Conservation (phyloP, 2,797 vertebrate genomes). For the Allobates femoralis region DNA sequence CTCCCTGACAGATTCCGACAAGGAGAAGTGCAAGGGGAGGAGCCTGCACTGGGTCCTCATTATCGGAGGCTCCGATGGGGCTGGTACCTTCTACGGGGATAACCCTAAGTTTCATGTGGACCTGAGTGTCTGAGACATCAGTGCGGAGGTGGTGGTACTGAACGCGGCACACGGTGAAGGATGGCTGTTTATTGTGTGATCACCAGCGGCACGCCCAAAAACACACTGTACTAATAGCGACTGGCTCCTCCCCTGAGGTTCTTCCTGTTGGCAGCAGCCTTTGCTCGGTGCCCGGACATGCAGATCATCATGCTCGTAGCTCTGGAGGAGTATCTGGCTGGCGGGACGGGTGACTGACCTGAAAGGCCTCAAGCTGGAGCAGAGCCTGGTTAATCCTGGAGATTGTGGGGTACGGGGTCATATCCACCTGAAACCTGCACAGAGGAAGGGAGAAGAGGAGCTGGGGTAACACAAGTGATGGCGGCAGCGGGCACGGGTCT, state of each 20-base stretch:
- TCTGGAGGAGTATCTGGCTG: conserved; percentile 93
- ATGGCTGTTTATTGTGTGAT: background rate
- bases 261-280: background rate
- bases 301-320: conserved; percentile 72
- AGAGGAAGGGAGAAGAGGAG: background rate
- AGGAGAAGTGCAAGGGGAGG: conserved; percentile 63
- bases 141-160: background rate
- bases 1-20: conserved; percentile 64
- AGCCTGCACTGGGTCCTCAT: conserved; percentile 76
- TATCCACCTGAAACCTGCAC: conserved; percentile 89
- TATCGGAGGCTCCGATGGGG: conserved; percentile 87
- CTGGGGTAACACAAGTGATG: too few relatives aligned
- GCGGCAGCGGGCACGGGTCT: too few relatives aligned
- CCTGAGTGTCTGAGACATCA: conserved; percentile 16
- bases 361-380: conserved; percentile 87
- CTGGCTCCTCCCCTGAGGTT: too few relatives aligned
- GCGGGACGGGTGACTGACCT: conserved; percentile 83
- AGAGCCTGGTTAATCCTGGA: conserved; percentile 85
- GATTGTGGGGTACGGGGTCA: conserved; percentile 86
- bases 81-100: conserved; percentile 83
- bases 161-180: background rate
- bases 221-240: background rate
- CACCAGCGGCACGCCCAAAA: background rate
- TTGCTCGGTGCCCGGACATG: background rate
- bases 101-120: conserved; percentile 71